phyloP scores from a whole-genome alignment of 2,113 vertebrate species.

The Strix aluco region DNA sequence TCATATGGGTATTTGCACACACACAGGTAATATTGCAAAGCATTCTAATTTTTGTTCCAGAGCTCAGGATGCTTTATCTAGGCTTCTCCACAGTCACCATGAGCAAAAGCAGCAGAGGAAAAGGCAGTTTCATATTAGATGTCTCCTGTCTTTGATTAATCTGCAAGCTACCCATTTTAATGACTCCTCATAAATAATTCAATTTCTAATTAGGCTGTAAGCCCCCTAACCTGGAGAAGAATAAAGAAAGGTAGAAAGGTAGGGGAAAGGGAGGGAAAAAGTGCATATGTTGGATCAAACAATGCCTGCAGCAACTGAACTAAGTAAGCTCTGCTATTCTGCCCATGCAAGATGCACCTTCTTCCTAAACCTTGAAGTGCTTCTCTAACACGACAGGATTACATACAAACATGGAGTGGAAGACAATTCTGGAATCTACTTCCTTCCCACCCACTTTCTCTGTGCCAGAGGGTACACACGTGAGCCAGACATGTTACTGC shows the following conservation, averaged over 20 bases:
- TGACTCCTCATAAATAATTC: conserved; percentile 87
- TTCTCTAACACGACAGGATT: neutral
- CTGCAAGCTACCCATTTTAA: conserved; percentile 74
- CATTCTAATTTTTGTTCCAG: neutral
- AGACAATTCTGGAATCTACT: neutral
- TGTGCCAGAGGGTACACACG: rapidly evolving
- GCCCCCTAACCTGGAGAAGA: conserved; percentile 69
- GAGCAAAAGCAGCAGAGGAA: conserved; percentile 48
- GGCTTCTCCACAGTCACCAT: conserved; percentile 13
- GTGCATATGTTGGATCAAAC: conserved; percentile 29
- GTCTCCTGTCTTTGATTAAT: conserved; percentile 74
- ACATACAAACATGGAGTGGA: neutral
- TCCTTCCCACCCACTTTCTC: neutral
- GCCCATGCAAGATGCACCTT: neutral
- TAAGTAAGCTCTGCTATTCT: neutral
- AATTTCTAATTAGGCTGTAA: conserved; percentile 87
- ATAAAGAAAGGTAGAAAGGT: conserved; percentile 52
- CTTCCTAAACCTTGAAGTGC: conserved; percentile 6
- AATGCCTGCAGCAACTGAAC: conserved; percentile 48
- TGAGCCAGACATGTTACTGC: neutral
- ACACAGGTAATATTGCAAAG: neutral
- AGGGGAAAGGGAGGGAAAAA: neutral
- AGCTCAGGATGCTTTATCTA: neutral
- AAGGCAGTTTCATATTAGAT: conserved; percentile 63
- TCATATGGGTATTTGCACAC: neutral